These are phyloP conservation scores for Lithosia quadra DNA, from an alignment of 2,888 invertebrate species.

Conservation along the genomic window DNA sequence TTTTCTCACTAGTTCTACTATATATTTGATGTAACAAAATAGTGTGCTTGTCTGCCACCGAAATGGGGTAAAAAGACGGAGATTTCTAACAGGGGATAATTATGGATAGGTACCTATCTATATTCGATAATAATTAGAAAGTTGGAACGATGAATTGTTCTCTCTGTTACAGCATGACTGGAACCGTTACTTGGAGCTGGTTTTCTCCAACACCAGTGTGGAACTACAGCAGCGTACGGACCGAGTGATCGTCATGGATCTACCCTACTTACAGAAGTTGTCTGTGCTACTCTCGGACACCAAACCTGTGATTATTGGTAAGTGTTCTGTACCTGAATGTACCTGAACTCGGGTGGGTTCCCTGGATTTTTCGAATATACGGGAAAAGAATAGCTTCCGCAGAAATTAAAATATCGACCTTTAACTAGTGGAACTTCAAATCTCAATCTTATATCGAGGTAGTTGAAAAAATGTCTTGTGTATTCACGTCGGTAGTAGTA, in stretches of 20 bases:
- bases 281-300: conserved; percentile 84
- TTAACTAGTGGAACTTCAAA: too few species aligned
- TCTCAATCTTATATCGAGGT: background rate
- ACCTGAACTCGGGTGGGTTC: too few species aligned
- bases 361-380: background rate
- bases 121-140: too few species aligned
- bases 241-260: conserved; percentile 89
- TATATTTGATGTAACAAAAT: too few species aligned
- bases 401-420: too few species aligned
- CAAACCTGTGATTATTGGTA: conserved; percentile 86
- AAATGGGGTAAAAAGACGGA: too few species aligned
- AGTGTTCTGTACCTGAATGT: conserved; percentile 31
- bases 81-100: too few species aligned
- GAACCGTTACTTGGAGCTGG: conserved; percentile 86
- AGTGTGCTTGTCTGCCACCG: too few species aligned
- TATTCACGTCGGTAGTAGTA: too few species aligned
- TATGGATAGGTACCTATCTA: too few species aligned
- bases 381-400: too few species aligned
- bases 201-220: conserved; percentile 88
- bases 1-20: too few species aligned
- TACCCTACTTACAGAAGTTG: conserved; percentile 89
- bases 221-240: conserved; percentile 81
- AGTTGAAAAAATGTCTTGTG: background rate
- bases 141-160: background rate
- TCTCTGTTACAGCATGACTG: conserved; percentile 86